Conservation (phyloP, 2,113 vertebrate genomes). For the Grantiella picta region DNA sequence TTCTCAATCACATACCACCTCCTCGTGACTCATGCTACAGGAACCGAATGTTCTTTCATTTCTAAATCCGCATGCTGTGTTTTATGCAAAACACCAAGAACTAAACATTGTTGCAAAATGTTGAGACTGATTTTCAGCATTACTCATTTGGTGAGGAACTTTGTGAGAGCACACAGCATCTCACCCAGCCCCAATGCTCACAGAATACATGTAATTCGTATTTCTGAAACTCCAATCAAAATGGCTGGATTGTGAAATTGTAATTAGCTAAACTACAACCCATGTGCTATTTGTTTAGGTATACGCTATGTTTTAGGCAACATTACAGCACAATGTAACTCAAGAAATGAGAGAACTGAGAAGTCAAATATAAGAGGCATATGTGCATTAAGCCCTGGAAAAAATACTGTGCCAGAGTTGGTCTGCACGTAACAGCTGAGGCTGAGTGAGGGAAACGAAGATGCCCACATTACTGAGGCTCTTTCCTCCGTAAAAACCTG, state of each 20-base stretch:
- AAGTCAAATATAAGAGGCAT: background rate
- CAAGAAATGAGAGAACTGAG: background rate
- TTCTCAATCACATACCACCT: background rate
- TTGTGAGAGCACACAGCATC: background rate
- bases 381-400: background rate
- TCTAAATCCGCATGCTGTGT: background rate
- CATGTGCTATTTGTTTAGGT: background rate
- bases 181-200: background rate
- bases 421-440: background rate
- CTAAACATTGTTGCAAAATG: conserved; percentile 4
- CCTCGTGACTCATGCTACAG: conserved; percentile 5
- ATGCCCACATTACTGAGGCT: background rate
- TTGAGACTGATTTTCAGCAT: background rate
- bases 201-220: background rate
- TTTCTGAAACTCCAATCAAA: background rate
- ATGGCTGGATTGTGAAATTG: background rate
- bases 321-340: background rate
- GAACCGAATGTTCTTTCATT: conserved; percentile 35
- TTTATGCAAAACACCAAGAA: conserved; percentile 16
- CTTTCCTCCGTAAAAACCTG: background rate
- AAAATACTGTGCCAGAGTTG: background rate
- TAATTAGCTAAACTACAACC: background rate
- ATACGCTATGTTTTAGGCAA: background rate
- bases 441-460: background rate
- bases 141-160: background rate